These are phyloP conservation scores for Drosophila borborema DNA, from an alignment of 2,888 invertebrate genomes.

Conservation along the genomic window DNA sequence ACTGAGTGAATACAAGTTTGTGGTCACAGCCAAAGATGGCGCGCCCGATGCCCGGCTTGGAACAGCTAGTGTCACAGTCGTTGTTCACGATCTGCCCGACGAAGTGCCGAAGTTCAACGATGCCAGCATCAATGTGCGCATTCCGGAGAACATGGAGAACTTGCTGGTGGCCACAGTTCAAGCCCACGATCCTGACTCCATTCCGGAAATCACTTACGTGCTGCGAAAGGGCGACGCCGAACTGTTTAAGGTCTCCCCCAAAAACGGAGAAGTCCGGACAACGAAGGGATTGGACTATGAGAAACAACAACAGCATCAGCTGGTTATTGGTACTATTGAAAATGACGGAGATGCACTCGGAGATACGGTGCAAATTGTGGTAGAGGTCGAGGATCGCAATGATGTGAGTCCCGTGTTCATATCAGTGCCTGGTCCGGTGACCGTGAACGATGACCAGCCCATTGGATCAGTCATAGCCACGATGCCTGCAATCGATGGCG, in stretches of 20 bases:
- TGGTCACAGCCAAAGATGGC: conserved; percentile 95
- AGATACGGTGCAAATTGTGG: conserved; percentile 88
- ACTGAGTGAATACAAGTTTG: conserved; percentile 90
- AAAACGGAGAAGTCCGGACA: conserved; percentile 92
- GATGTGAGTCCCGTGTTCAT: conserved; percentile 95
- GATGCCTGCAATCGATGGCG: conserved; percentile 92
- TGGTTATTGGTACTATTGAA: conserved; percentile 93
- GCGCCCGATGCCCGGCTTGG: conserved; percentile 94
- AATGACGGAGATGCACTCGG: conserved; percentile 90
- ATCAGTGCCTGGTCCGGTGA: conserved; percentile 92
- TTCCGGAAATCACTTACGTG: conserved; percentile 93
- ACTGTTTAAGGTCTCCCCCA: conserved; percentile 93
- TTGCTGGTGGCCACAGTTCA: conserved; percentile 92
- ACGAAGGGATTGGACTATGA: conserved; percentile 92
- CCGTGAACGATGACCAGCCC: conserved; percentile 92
- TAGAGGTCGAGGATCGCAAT: conserved; percentile 91
- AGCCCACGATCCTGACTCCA: conserved; percentile 93
- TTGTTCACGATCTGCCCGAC: conserved; percentile 91
- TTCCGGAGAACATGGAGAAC: conserved; percentile 94
- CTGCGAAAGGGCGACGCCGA: conserved; percentile 93
- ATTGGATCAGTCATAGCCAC: conserved; percentile 93
- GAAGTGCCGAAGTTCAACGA: conserved; percentile 92
- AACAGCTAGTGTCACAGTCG: conserved; percentile 93
- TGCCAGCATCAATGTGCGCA: conserved; percentile 90
- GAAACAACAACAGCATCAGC: conserved; percentile 89